Base-by-base conservation (phyloP, 1,140 invertebrate species). In the Caerostris extrusa region DNA sequence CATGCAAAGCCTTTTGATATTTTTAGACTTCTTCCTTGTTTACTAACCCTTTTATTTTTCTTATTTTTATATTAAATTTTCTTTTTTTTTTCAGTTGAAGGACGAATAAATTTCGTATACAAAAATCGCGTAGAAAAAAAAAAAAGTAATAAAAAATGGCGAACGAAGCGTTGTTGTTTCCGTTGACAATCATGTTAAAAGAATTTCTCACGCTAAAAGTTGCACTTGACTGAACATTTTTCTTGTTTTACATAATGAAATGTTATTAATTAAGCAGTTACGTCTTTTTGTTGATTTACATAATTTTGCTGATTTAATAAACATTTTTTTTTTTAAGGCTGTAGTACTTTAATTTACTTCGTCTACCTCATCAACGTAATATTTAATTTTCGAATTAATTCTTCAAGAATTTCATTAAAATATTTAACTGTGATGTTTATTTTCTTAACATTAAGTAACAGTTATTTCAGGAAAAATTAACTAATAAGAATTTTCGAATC, bases 131-230 rank as follows among this genome's bases (percentile, higher is more conserved):
- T 5, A 77, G 53, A 3, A 50, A 77, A 10, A 12, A 19, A 77
- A 77, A 77, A 77, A 77, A 77, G 34, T 77, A 17, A 34, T 77
- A 34, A 34, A 34, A 34, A 34, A 34, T 53, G 10, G 71, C 34
- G 14, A 77, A 77, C 50, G 71, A 12, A 34, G 71, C 34, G 50
- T 77, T 77, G 71, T 77, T 50, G 8, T 5, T 50, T 4, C 12
- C 71, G 34, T 34, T 34, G 34, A 77, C 19, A 53, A 77, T 12
- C 19, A 50, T 77, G 7, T 3, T 50, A 71, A 71, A 77, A 77
- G 71, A 77, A 77, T 64, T 77, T 77, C 71, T 77, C 71, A 77
- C 71, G 71, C 71, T 50, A 77, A 77, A 77, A 77, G 71, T 77
- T 53, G 53, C 71, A 34, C 7, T 53, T 77, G 71, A 12, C 7